Percentiles rank a stretch among this genome's conserved stretches.
phyloP scores from a whole-genome alignment of 2,888 invertebrate species.

The Acholoe squamosa region DNA sequence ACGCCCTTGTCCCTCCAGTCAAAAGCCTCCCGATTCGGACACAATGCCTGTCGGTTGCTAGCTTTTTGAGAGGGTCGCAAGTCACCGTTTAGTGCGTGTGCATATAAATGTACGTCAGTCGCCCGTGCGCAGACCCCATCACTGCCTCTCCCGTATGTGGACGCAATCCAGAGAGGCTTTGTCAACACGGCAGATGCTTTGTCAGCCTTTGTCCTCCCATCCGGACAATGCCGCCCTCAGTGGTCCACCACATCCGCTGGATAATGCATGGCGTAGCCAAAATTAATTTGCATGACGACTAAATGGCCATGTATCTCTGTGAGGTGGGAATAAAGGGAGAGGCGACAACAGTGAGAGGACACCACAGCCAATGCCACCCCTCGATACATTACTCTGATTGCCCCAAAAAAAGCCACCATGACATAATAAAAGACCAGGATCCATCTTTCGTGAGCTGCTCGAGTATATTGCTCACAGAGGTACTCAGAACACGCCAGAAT shows the following conservation, averaged over 20 bases:
- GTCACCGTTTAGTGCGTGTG: neutral
- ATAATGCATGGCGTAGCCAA: neutral
- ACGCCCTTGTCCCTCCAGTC: neutral
- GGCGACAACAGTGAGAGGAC: too few relatives aligned
- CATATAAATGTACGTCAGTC: neutral
- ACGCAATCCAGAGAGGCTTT: neutral
- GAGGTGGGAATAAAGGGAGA: neutral
- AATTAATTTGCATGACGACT: neutral
- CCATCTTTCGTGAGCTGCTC: too few relatives aligned
- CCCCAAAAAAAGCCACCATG: neutral
- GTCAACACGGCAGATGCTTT: neutral
- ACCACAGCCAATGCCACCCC: neutral
- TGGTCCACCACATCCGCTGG: neutral
- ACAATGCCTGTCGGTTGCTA: neutral
- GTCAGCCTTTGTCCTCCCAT: slow-evolving; percentile 17
- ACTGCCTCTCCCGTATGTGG: neutral
- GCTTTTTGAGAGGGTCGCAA: neutral
- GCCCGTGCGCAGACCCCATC: neutral
- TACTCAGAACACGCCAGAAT: too few relatives aligned
- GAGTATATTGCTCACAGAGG: too few relatives aligned
- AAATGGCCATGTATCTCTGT: neutral
- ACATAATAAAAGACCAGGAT: too few relatives aligned
- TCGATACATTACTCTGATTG: slow-evolving; percentile 11
- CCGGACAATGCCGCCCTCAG: slow-evolving; percentile 11
- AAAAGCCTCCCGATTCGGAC: neutral